Evolutionary conservation across 2,888 invertebrate species (phyloP).

Genomic region (Caenorhabditis panamensis): DNA sequence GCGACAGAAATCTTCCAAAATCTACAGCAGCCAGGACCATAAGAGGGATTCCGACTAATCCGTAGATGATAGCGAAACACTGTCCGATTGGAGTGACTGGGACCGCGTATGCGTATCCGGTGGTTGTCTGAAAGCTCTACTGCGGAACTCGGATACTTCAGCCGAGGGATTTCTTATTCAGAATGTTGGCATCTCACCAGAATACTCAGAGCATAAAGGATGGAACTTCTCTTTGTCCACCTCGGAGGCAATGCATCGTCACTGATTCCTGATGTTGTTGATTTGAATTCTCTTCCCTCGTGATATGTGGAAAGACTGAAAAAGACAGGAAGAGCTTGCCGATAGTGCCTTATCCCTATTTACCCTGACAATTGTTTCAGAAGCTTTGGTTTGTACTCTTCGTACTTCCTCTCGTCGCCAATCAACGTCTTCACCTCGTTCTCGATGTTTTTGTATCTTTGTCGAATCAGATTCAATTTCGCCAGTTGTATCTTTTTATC

Average conservation of each 20-base stretch:
- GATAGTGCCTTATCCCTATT: not conserved
- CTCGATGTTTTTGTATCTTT: constrained; percentile 62
- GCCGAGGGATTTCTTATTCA: not conserved
- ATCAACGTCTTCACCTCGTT: constrained; percentile 55
- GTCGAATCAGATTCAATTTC: constrained; percentile 71
- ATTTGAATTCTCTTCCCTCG: constrained; percentile 72
- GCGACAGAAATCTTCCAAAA: constrained; percentile 80
- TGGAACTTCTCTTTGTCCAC: constrained; percentile 76
- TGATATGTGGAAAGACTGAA: constrained; percentile 71
- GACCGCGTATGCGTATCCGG: constrained; percentile 78
- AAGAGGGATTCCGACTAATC: constrained; percentile 77
- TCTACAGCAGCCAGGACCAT: constrained; percentile 81
- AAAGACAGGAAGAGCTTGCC: not conserved
- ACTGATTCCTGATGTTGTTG: constrained; percentile 64
- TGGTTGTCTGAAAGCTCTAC: constrained; percentile 74
- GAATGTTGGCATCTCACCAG: constrained; percentile 64
- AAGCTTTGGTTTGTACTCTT: constrained; percentile 35
- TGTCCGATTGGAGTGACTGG: constrained; percentile 79
- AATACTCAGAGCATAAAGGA: constrained; percentile 80
- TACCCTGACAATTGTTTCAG: constrained; percentile 61
- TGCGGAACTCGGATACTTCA: too few species aligned
- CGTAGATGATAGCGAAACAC: constrained; percentile 78
- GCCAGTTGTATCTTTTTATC: constrained; percentile 71
- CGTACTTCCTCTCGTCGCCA: constrained; percentile 50
- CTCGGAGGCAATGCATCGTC: constrained; percentile 74